These are phyloP conservation scores for Frankliniella fusca DNA, from an alignment of 2,888 invertebrate genomes.

Conservation along the genomic window DNA sequence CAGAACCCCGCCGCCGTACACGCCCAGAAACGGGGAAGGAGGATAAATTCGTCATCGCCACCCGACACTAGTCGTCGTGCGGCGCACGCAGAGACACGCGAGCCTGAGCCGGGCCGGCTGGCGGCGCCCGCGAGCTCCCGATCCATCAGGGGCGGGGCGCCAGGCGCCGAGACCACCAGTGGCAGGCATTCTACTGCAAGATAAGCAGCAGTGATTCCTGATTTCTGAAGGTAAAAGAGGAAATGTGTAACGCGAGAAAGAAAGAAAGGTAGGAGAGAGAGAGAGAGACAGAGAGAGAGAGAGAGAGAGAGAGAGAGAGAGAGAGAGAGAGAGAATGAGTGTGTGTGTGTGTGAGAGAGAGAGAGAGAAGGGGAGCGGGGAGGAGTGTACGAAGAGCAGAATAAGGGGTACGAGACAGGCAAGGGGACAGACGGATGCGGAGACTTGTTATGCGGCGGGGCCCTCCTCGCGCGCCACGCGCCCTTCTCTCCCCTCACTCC, in stretches of 20 bases:
- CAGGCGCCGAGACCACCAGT: not conserved
- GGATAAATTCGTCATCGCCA: conserved; percentile 30
- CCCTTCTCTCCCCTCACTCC: not conserved
- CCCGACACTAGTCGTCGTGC: conserved; percentile 4
- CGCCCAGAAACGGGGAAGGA: conserved; percentile 29
- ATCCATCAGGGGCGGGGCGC: not conserved
- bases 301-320: conserved; percentile 30
- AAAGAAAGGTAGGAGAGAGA: not conserved
- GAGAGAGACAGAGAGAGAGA: not conserved
- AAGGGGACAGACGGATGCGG: not conserved
- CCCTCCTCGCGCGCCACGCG: not conserved
- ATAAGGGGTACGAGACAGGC: not conserved
- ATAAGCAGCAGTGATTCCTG: not conserved
- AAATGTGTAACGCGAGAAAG: not conserved
- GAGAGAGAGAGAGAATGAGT: conserved; percentile 32
- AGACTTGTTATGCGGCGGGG: not conserved
- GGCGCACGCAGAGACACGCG: no score
- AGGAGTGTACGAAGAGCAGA: conserved; percentile 27
- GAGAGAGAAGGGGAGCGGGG: conserved; percentile 31
- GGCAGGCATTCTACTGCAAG: not conserved
- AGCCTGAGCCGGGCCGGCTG: no score
- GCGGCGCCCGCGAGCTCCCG: not conserved
- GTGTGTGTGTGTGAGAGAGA: no score
- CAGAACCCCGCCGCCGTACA: no score
- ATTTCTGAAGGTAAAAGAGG: conserved; percentile 13